phyloP scores from a whole-genome alignment of 2,113 vertebrate genomes.

The Antechinus stuartii region DNA sequence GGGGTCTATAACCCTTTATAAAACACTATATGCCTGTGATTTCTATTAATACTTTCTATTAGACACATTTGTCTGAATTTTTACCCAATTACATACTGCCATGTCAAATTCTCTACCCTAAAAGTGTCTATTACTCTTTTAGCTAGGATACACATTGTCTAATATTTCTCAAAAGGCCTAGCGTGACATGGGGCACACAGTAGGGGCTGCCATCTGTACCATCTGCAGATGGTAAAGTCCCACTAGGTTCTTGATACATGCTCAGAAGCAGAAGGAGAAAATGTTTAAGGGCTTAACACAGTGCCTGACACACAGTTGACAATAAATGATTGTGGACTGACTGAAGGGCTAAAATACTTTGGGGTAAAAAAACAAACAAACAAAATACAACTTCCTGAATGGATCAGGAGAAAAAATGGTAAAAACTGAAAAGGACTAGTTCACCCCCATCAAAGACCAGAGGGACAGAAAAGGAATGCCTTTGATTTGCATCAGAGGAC shows the following conservation, averaged over 20 bases:
- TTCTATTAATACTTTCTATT: neutral
- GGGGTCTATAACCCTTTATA: neutral
- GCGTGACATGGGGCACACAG: neutral
- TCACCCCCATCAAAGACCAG: constrained; percentile 35
- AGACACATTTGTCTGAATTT: neutral
- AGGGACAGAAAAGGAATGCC: neutral
- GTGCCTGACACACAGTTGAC: neutral
- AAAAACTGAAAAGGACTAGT: constrained; percentile 48
- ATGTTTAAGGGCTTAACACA: neutral
- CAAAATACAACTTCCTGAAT: neutral
- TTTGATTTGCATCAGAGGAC: constrained; percentile 75
- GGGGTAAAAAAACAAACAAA: neutral
- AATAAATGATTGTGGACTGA: neutral
- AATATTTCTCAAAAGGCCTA: neutral
- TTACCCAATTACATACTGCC: neutral
- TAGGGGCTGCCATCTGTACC: neutral
- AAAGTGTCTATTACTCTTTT: neutral
- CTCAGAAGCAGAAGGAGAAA: neutral
- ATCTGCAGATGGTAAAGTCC: neutral
- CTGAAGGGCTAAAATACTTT: neutral
- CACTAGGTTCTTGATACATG: neutral
- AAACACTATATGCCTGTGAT: neutral
- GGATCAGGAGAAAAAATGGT: neutral
- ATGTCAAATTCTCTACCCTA: neutral
- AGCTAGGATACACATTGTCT: neutral